Conservation (phyloP, 2,888 invertebrate genomes). For the Noctua pronuba region DNA sequence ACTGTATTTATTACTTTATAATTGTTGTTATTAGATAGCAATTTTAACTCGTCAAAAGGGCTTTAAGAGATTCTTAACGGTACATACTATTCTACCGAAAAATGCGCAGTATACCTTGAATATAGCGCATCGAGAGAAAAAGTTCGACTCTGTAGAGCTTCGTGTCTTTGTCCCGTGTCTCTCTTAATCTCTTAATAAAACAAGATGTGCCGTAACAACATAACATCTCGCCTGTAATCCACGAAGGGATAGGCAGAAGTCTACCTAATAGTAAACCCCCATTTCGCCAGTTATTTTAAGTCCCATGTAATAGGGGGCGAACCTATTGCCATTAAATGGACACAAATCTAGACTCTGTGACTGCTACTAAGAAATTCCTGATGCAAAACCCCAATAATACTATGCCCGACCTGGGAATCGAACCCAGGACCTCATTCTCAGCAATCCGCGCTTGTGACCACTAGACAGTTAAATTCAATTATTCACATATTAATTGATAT, state of each 20-base stretch:
- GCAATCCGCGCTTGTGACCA: too few species aligned
- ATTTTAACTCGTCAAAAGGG: constrained; percentile 1
- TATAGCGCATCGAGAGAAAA: not conserved
- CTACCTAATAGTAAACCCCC: too few species aligned
- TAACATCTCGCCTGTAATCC: too few species aligned
- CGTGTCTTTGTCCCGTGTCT: not conserved
- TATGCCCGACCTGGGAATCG: too few species aligned
- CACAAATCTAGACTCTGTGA: too few species aligned
- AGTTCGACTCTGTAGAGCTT: not conserved
- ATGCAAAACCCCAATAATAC: too few species aligned
- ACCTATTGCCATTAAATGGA: too few species aligned
- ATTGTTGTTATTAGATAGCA: constrained; percentile 8
- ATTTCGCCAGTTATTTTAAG: too few species aligned
- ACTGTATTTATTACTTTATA: constrained; percentile 38
- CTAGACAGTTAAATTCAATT: constrained; percentile 6
- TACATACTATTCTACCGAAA: not conserved
- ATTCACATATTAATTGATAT: constrained; percentile 4
- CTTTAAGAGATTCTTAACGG: not conserved
- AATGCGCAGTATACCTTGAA: not conserved
- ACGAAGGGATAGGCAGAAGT: too few species aligned
- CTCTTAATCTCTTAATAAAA: not conserved
- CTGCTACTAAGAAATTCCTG: too few species aligned
- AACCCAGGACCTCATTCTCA: too few species aligned
- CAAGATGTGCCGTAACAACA: not conserved
- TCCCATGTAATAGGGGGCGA: too few species aligned